phyloP scores from a whole-genome alignment of 2,797 vertebrate species.

The Cyprinodon diabolis region DNA sequence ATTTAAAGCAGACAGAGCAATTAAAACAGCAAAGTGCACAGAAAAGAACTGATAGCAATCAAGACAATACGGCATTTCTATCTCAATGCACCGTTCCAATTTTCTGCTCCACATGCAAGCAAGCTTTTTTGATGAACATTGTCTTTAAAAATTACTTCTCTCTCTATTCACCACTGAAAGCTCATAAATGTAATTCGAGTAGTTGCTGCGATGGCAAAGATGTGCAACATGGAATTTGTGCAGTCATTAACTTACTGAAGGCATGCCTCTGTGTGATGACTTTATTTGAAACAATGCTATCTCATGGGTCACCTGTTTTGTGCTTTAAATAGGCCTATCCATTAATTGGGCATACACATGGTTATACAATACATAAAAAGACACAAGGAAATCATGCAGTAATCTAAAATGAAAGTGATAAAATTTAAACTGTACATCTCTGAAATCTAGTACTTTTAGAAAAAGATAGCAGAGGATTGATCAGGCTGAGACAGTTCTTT shows the following conservation, averaged over 20 bases:
- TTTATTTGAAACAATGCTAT: slow-evolving; percentile 44
- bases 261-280: slow-evolving; percentile 66
- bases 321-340: slow-evolving; percentile 24
- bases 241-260: slow-evolving; percentile 51
- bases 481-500: not conserved
- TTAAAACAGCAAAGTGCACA: not conserved
- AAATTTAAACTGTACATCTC: not conserved
- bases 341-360: slow-evolving; percentile 23
- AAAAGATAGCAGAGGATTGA: not conserved
- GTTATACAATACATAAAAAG: slow-evolving; percentile 8
- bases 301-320: slow-evolving; percentile 55
- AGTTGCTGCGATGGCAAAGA: slow-evolving; percentile 62
- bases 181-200: slow-evolving; percentile 60
- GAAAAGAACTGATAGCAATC: slow-evolving; percentile 15
- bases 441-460: not conserved
- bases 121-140: slow-evolving; percentile 49
- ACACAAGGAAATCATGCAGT: not conserved
- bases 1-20: not conserved
- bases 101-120: slow-evolving; percentile 47
- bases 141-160: slow-evolving; percentile 52
- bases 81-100: slow-evolving; percentile 20
- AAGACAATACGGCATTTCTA: slow-evolving; percentile 31
- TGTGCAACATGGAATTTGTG: slow-evolving; percentile 58
- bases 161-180: slow-evolving; percentile 45
- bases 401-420: not conserved